Evolutionary conservation across 2,113 vertebrate genomes (phyloP).

Genomic region (Brevimyrus niger): DNA sequence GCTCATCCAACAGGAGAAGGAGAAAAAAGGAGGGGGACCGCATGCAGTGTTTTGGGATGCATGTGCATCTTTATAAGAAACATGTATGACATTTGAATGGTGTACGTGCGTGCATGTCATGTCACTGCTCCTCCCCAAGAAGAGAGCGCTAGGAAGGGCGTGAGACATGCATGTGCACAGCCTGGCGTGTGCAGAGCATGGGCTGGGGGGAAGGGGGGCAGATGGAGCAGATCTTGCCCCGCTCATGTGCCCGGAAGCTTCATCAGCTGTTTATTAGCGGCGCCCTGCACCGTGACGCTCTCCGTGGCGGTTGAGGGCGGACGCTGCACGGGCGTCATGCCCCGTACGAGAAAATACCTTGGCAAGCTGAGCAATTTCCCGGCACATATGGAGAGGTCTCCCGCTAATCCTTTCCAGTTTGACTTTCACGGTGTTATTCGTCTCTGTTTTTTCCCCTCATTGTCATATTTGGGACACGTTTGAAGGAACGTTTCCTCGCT

Average conservation of each 20-base stretch:
- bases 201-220: conserved; percentile 15
- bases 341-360: background rate
- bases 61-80: background rate
- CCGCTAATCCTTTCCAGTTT: background rate
- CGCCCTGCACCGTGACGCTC: conserved; percentile 16
- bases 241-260: conserved; percentile 31
- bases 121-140: background rate
- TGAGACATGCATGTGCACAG: background rate
- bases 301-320: conserved; percentile 24
- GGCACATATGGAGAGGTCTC: background rate
- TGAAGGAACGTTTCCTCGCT: background rate
- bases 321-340: conserved; percentile 31
- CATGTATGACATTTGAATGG: background rate
- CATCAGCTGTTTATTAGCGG: conserved; percentile 41
- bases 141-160: background rate
- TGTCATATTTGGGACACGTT: background rate
- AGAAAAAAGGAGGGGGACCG: background rate
- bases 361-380: background rate
- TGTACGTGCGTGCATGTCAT: background rate
- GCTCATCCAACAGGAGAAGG: background rate
- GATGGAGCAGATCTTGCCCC: conserved; percentile 28
- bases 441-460: background rate
- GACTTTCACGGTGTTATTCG: background rate
- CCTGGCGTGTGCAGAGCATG: background rate
- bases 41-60: background rate